These are phyloP conservation scores for Aporrectodea caliginosa DNA, from an alignment of 1,140 invertebrate species.

Conservation along the genomic window DNA sequence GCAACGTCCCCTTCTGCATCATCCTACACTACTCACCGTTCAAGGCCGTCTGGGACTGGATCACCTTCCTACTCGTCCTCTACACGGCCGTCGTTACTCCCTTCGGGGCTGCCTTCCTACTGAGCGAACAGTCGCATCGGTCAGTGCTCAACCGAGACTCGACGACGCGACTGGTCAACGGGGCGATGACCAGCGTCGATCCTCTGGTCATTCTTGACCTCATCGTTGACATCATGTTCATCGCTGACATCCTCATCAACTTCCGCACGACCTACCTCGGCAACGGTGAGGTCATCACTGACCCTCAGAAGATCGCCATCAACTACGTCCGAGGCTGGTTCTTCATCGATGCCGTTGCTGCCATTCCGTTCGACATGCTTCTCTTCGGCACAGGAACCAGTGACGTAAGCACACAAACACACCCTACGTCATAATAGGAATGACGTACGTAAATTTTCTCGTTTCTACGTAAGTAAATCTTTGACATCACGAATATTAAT, in stretches of 20 bases:
- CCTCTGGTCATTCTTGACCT: slow-evolving; percentile 55
- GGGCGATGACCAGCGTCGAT: slow-evolving; percentile 43
- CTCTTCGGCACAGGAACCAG: neutral
- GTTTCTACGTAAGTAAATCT: too few relatives aligned
- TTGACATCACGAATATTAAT: too few relatives aligned
- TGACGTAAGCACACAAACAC: slow-evolving; percentile 16
- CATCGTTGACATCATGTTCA: slow-evolving; percentile 56
- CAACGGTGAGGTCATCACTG: slow-evolving; percentile 49
- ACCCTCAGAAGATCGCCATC: slow-evolving; percentile 63
- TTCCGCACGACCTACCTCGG: slow-evolving; percentile 56
- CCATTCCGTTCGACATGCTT: slow-evolving; percentile 82
- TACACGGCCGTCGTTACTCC: slow-evolving; percentile 99
- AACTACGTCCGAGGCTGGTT: slow-evolving; percentile 98
- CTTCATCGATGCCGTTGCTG: slow-evolving; percentile 93
- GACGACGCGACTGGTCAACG: slow-evolving; percentile 40
- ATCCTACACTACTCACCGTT: slow-evolving; percentile 98
- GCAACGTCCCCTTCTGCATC: slow-evolving; percentile 86
- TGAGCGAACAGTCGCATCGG: too few relatives aligned
- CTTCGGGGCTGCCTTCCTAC: slow-evolving; percentile 94
- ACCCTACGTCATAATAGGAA: too few relatives aligned
- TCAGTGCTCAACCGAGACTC: slow-evolving; percentile 47
- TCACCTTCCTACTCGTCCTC: slow-evolving; percentile 91
- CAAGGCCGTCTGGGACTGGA: too few relatives aligned
- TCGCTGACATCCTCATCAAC: too few relatives aligned
- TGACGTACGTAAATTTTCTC: too few relatives aligned